Conservation (phyloP, 2,113 vertebrate species). For the Odontesthes bonariensis region DNA sequence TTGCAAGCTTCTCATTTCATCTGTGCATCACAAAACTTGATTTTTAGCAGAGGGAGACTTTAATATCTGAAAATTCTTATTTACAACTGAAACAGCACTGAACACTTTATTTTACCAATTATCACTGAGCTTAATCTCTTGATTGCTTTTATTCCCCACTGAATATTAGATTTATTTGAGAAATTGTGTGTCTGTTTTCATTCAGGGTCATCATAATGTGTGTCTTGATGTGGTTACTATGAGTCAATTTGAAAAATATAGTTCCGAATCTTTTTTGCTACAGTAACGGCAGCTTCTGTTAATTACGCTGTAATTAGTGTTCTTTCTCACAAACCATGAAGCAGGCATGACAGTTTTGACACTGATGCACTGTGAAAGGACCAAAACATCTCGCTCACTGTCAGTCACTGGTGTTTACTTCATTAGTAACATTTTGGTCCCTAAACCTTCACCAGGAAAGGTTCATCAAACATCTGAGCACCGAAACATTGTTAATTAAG, state of each 20-base stretch:
- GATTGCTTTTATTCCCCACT: neutral
- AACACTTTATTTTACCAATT: too few relatives aligned
- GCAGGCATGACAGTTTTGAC: constrained; percentile 17
- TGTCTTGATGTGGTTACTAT: neutral
- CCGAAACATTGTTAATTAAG: constrained; percentile 1
- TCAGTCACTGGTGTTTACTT: neutral
- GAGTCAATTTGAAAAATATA: neutral
- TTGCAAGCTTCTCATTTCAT: too few relatives aligned
- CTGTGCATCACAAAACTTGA: too few relatives aligned
- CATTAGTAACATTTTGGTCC: constrained; percentile 8
- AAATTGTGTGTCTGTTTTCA: neutral
- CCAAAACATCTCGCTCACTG: constrained; percentile 6
- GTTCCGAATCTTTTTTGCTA: neutral
- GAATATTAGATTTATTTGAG: neutral
- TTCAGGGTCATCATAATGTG: neutral
- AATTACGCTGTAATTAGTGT: constrained; percentile 14
- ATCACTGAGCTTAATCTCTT: neutral
- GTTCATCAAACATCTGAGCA: constrained; percentile 30
- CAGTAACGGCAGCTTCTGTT: neutral
- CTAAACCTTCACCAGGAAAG: constrained; percentile 5
- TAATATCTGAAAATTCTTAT: too few relatives aligned
- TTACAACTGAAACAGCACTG: too few relatives aligned
- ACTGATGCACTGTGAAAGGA: constrained; percentile 15
- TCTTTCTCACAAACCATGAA: constrained; percentile 7
- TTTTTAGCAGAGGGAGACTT: too few relatives aligned